Base-by-base conservation (phyloP, 2,113 vertebrate genomes). In the Mystacornis crossleyi region DNA sequence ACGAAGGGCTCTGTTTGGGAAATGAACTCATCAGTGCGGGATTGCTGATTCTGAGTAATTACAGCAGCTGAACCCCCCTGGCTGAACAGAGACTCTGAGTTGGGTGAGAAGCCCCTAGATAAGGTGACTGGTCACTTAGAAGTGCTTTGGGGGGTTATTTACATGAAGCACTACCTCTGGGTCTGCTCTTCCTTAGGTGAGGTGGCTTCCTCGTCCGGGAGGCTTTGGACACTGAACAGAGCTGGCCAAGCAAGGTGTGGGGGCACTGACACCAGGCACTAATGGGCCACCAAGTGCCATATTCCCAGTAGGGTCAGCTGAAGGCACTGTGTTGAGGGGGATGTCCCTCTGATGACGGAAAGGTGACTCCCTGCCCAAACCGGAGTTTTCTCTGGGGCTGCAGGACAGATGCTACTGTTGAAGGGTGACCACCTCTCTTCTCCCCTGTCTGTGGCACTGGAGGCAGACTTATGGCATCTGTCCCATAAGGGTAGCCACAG, bases 141-240 rank as follows among this genome's bases (percentile, higher is more conserved):
- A 83, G 45, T 66, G 15, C 31, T 24, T 42, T 14, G 18, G 6
- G 12, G 20, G 11, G 5, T 28, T 90, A 53, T 65, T 64, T 80
- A 43, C 29, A 43, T 43, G 61, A 80, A 75, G 16, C 3, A 8
- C 18, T 4, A 14, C 58, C 34, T 74, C 36, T 8, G 3, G 26
- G 18, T 38, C 26, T 51, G 15, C 24, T 61, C 3, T 42, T 87
- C 42, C 33, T 77, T 66, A 2, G 3, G 18, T 3, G 5, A 57
- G 45, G 42, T 48, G 60, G 26, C 16, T 45, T 86, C 20, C 26
- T 93, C 0, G 0, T 48, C 23, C 0, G 0, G 15, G 19, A 58
- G n/a, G 21, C 40, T 77, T 40, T 6, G 2, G 34, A 42, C 58
- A 43, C 53, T 3, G 14, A 89, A 42, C 50, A 86, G 42, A 15